Evolutionary conservation across 2,113 vertebrate species (phyloP), one percentile per base, ranked within the genome.

Genomic region (Melospiza georgiana): DNA sequence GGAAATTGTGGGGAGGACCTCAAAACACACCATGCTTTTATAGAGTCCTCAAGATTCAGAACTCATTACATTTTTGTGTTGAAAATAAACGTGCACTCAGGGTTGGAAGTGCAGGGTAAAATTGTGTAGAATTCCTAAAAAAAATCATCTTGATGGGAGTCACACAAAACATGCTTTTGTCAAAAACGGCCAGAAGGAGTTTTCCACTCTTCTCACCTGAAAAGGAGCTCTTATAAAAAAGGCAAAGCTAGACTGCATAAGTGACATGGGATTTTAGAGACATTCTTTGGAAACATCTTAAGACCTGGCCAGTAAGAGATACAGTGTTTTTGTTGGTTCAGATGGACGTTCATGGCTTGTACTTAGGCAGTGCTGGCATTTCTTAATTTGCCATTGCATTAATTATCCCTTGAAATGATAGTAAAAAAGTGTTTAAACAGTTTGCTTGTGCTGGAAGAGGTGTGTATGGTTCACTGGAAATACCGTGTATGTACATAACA

Each of bases 1-100:
- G 79, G 86, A 94, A 92, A 84, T 51, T 83, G 61, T 81, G 83
- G 75, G 63, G 88, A 90, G 35, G 83, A 90, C n/a, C 76, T 92
- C 9, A 3, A 90, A 96, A 71, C 30, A 69, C 44, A 14, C 48
- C 7, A 1, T 62, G 48, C 49, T 81, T 92, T 92, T 94, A 57
- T 65, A 86, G 57, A 2, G 0, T 67, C 68, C 77, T 55, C 63
- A 88, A 77, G 68, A 67, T 66, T 73, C 78, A 78, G 82, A 88
- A 51, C 55, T 86, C 55, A 46, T 65, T 85, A 52, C 33, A 19
- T 37, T 81, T 85, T 90, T 48, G 11, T n/a, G 44, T 63, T 85
- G 68, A 88, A 88, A 90, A 86, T 68, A 89, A 90, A 66, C 6
- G 5, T 90, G 65, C 58, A 81, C 31, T 61, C 1, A 0, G 12